A percentile compares a stretch with the other conserved stretches of the same genome.
phyloP scores from a whole-genome alignment of 2,113 vertebrate species.

The Odontesthes bonariensis region DNA sequence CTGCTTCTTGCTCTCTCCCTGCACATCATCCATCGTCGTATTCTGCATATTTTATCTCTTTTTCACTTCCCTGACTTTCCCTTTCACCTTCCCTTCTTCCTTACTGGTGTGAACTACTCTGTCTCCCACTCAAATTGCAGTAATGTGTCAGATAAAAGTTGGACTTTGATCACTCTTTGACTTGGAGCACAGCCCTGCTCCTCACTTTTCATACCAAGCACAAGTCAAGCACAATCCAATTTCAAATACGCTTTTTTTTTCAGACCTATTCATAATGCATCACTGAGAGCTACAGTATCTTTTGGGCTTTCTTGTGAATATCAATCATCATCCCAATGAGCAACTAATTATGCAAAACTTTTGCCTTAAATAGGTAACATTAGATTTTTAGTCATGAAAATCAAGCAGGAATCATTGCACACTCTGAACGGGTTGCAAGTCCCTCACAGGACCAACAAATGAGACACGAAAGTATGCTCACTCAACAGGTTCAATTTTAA shows the following conservation, averaged over 20 bases:
- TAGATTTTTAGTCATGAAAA: background rate
- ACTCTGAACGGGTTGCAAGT: no score
- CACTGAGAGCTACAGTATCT: slow-evolving; percentile 25
- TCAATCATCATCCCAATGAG: slow-evolving; percentile 12
- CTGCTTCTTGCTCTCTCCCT: slow-evolving; percentile 1
- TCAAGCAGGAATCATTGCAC: no score
- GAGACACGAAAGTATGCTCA: no score
- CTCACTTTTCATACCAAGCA: slow-evolving; percentile 35
- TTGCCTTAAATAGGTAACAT: slow-evolving; percentile 12
- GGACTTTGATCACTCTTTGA: slow-evolving; percentile 61
- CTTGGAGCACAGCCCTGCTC: slow-evolving; percentile 38
- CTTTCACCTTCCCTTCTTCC: slow-evolving; percentile 24
- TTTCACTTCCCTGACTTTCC: slow-evolving; percentile 24
- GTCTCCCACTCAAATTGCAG: slow-evolving; percentile 28
- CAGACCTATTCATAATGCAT: slow-evolving; percentile 38
- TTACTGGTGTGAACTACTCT: slow-evolving; percentile 11
- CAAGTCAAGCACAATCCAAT: slow-evolving; percentile 33
- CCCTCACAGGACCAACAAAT: no score
- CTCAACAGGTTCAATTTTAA: no score
- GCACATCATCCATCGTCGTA: slow-evolving; percentile 26
- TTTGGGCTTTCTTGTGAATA: slow-evolving; percentile 25
- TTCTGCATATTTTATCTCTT: slow-evolving; percentile 56
- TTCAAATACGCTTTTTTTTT: slow-evolving; percentile 31
- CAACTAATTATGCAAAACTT: slow-evolving; percentile 10
- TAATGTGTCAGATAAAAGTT: slow-evolving; percentile 50